Evolutionary conservation across 2,797 vertebrate genomes (phyloP).

Genomic region (Girardinus metallicus): DNA sequence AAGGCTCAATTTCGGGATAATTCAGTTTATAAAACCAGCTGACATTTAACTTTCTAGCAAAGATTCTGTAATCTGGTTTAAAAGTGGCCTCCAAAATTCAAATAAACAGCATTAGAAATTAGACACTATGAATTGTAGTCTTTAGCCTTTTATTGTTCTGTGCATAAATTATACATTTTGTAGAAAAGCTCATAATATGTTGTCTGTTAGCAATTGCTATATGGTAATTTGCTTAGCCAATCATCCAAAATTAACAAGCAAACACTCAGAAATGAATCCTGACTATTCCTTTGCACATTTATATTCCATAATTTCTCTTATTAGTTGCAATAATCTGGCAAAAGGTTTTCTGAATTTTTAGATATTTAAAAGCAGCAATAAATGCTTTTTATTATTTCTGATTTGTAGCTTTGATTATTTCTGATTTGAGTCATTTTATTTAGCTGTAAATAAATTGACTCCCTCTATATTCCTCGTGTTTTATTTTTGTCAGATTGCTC

Average conservation of each 20-base stretch:
- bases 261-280: background rate
- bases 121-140: background rate
- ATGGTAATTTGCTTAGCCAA: background rate
- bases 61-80: background rate
- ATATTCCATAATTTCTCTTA: background rate
- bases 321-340: background rate
- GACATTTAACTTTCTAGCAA: background rate
- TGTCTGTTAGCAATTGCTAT: background rate
- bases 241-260: background rate
- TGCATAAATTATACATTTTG: background rate
- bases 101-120: background rate
- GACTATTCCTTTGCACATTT: background rate
- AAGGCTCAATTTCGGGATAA: background rate
- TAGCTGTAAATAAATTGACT: background rate
- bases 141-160: background rate
- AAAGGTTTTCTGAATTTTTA: background rate
- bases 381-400: background rate
- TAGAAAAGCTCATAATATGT: background rate
- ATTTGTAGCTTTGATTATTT: background rate
- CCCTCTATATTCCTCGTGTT: background rate
- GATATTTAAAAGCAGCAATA: background rate
- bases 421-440: background rate
- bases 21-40: background rate
- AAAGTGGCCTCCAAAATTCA: background rate
- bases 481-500: conserved; percentile 6